These are phyloP conservation scores for Pristionchus mayeri DNA, from an alignment of 2,888 invertebrate species.

Conservation along the genomic window DNA sequence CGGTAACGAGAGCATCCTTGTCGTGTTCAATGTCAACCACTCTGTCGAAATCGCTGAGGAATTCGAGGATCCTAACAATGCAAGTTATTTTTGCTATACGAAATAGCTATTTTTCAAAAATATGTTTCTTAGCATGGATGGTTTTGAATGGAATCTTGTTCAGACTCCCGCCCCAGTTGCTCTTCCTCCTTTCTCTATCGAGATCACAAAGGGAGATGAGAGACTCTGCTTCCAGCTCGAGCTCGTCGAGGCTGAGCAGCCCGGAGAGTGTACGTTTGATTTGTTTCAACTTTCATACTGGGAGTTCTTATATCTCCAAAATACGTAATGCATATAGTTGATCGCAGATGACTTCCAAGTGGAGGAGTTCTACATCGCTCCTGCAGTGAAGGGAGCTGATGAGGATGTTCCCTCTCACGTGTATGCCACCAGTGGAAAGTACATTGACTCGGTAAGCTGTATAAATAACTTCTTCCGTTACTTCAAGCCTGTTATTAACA, in stretches of 20 bases:
- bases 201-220: slow-evolving; percentile 84
- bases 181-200: slow-evolving; percentile 91
- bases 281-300: neutral
- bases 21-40: slow-evolving; percentile 93
- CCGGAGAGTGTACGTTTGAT: slow-evolving; percentile 76
- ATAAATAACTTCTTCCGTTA: neutral
- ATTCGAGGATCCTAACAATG: slow-evolving; percentile 60
- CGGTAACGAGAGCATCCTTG: slow-evolving; percentile 84
- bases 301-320: neutral
- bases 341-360: slow-evolving; percentile 91
- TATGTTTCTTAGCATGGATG: no score
- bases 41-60: slow-evolving; percentile 87
- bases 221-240: slow-evolving; percentile 78
- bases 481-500: no score
- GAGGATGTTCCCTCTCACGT: slow-evolving; percentile 91
- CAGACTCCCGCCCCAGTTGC: slow-evolving; percentile 79
- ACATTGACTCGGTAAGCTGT: slow-evolving; percentile 89
- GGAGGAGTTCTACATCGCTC: slow-evolving; percentile 89
- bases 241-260: slow-evolving; percentile 70
- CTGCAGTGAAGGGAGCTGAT: slow-evolving; percentile 79
- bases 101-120: neutral
- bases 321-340: neutral
- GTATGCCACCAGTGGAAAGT: slow-evolving; percentile 90
- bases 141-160: neutral
- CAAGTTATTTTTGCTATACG: slow-evolving; percentile 2